phyloP scores from a whole-genome alignment of 2,113 vertebrate species.

The Xenopus borealis region DNA sequence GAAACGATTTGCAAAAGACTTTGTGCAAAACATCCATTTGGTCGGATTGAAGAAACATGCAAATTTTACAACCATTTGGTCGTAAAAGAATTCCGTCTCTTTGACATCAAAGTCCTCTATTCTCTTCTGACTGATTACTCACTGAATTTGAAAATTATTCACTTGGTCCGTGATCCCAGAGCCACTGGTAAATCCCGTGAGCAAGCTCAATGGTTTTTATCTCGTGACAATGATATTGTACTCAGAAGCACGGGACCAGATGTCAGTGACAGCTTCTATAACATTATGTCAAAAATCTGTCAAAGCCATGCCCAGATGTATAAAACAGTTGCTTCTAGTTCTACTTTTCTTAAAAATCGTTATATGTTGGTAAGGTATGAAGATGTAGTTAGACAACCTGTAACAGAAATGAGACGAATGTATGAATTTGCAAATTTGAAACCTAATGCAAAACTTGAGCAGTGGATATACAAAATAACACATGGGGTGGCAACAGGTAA shows the following conservation, averaged over 20 bases:
- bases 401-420: constrained; percentile 64
- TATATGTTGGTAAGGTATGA: constrained; percentile 88
- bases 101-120: constrained; percentile 80
- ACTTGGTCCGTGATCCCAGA: constrained; percentile 88
- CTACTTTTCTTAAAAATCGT: constrained; percentile 48
- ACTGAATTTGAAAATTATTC: constrained; percentile 85
- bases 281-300: constrained; percentile 79
- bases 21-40: constrained; percentile 66
- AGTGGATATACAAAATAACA: constrained; percentile 83
- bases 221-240: constrained; percentile 66
- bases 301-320: constrained; percentile 78
- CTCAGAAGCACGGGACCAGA: constrained; percentile 52
- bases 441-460: constrained; percentile 66
- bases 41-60: constrained; percentile 71
- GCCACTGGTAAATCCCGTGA: constrained; percentile 78
- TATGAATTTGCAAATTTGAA: constrained; percentile 75
- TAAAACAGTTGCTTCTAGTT: constrained; percentile 53
- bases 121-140: constrained; percentile 79
- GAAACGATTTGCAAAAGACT: constrained; percentile 55
- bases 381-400: constrained; percentile 74
- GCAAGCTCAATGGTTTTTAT: constrained; percentile 53
- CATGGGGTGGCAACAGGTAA: constrained; percentile 72
- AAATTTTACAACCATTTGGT: constrained; percentile 78
- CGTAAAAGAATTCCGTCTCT: constrained; percentile 85
- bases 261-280: constrained; percentile 13